Percentiles rank a stretch among this genome's conserved stretches.
These are phyloP conservation scores for Crotalus helleri DNA, from an alignment of 2,113 vertebrate genomes.

Conservation along the genomic window DNA sequence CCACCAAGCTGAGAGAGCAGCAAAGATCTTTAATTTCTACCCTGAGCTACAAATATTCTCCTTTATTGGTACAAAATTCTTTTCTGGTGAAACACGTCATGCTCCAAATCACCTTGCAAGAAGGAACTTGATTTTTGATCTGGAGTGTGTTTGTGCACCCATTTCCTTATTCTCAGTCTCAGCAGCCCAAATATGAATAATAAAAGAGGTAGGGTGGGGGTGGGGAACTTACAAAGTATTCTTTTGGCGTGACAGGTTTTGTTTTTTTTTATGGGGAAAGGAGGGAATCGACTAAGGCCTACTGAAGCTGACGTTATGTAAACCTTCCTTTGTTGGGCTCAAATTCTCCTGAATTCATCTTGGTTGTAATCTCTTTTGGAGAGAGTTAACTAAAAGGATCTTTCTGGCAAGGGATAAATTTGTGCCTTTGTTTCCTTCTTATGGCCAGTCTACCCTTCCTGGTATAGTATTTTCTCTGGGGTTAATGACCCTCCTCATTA, in stretches of 20 bases:
- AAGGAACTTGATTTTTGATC: constrained; percentile 68
- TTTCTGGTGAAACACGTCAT: constrained; percentile 41
- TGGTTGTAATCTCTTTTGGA: neutral
- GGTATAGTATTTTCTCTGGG: neutral
- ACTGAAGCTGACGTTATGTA: neutral
- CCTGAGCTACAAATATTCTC: neutral
- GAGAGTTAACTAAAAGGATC: neutral
- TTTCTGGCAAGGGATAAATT: neutral
- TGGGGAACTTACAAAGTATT: neutral
- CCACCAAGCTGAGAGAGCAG: neutral
- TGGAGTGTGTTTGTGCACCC: constrained; percentile 21
- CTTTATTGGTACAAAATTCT: constrained; percentile 43
- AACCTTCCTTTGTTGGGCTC: neutral
- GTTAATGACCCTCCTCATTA: neutral
- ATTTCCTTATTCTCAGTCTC: constrained; percentile 49
- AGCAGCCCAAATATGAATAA: constrained; percentile 55
- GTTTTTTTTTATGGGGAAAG: too few species aligned
- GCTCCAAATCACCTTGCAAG: constrained; percentile 63
- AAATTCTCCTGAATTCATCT: neutral
- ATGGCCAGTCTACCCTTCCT: too few species aligned
- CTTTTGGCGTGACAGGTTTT: neutral
- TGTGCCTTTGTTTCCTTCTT: neutral
- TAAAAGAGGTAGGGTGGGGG: neutral
- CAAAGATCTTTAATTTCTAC: neutral
- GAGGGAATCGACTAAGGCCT: neutral